These are phyloP conservation scores for Alauda arvensis DNA, from an alignment of 2,797 vertebrate genomes.

Conservation along the genomic window DNA sequence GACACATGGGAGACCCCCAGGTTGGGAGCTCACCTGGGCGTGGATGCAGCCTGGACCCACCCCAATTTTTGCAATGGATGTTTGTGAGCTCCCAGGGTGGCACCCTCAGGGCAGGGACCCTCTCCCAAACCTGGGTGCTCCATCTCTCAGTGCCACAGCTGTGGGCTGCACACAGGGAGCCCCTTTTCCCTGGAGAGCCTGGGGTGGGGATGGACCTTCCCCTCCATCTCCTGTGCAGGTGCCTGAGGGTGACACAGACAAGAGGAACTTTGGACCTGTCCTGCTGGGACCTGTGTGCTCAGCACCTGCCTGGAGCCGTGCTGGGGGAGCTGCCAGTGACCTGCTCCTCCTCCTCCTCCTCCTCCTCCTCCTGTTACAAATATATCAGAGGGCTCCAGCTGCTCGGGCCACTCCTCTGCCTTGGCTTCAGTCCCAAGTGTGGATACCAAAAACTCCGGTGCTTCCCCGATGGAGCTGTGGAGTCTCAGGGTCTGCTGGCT, in stretches of 20 bases:
- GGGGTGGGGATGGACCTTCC: neutral
- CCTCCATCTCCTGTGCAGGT: neutral
- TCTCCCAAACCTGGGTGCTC: neutral
- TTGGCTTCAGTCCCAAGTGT: neutral
- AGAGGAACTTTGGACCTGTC: conserved; percentile 24
- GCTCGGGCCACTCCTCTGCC: neutral
- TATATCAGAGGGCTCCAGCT: neutral
- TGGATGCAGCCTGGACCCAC: neutral
- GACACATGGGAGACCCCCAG: neutral
- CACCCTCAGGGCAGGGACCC: fast-evolving
- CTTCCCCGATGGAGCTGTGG: neutral
- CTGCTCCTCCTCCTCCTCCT: neutral
- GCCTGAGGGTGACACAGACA: neutral
- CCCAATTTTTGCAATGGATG: neutral
- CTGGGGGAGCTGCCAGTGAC: neutral
- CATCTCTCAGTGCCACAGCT: neutral
- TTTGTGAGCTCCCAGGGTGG: neutral
- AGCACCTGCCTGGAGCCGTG: neutral
- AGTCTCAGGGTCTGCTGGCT: neutral
- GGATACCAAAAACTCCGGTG: neutral
- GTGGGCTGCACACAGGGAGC: neutral
- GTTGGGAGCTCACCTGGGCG: neutral
- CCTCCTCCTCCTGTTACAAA: neutral
- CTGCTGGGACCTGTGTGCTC: neutral
- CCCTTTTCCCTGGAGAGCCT: neutral